These are phyloP conservation scores for Harpegnathos saltator DNA, from an alignment of 1,140 invertebrate genomes.

Conservation along the genomic window DNA sequence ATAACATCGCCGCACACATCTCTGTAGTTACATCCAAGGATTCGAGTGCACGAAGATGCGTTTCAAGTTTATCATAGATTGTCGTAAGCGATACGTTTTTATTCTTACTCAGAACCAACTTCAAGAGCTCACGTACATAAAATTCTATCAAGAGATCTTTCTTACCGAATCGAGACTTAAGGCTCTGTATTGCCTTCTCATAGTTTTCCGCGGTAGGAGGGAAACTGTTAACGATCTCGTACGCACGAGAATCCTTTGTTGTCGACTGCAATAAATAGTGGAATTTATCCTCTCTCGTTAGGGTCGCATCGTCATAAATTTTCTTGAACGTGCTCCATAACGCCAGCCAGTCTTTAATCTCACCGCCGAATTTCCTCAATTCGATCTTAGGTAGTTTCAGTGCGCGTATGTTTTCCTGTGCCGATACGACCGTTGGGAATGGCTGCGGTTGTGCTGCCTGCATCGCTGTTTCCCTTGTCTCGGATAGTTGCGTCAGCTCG, in stretches of 20 bases:
- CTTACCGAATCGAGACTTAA: not conserved
- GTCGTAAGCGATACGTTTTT: not conserved
- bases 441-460: not conserved
- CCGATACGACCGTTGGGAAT: not conserved
- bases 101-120: not conserved
- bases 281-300: slow-evolving; percentile 20
- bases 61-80: slow-evolving; percentile 10
- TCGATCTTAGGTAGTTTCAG: slow-evolving; percentile 2
- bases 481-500: not conserved
- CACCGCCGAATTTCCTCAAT: not conserved
- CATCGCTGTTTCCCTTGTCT: not conserved
- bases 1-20: slow-evolving; percentile 18
- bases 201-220: not conserved
- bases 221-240: not conserved
- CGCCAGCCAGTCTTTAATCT: not conserved
- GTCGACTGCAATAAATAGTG: not conserved
- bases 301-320: not conserved
- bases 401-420: slow-evolving; percentile 9
- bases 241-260: not conserved
- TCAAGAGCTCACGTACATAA: slow-evolving; percentile 7
- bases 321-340: slow-evolving; percentile 9
- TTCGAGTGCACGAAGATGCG: not conserved
- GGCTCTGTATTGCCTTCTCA: not conserved
- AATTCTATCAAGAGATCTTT: not conserved
- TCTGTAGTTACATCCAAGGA: not conserved